Conservation (phyloP, 2,113 vertebrate genomes). For the Urocitellus parryii region DNA sequence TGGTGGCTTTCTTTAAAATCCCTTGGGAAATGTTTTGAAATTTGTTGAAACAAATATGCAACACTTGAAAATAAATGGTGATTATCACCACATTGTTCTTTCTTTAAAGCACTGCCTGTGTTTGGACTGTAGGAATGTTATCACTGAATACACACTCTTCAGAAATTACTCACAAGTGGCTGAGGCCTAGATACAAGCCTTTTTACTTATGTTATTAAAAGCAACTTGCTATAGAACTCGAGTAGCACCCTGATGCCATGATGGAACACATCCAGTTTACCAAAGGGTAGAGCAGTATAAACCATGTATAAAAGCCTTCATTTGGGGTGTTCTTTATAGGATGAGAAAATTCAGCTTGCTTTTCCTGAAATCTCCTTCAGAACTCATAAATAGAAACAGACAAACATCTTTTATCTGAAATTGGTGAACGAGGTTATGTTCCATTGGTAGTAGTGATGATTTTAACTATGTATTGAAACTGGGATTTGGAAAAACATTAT, state of each 20-base stretch:
- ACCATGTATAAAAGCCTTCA: neutral
- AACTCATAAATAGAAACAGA: neutral
- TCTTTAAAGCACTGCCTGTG: constrained; percentile 16
- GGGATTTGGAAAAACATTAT: neutral
- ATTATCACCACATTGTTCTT: constrained; percentile 75
- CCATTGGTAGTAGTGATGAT: neutral
- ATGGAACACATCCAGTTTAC: neutral
- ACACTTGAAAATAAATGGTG: constrained; percentile 75
- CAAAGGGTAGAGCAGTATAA: neutral
- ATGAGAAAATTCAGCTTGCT: neutral
- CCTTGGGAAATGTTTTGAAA: constrained; percentile 81
- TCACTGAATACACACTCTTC: neutral
- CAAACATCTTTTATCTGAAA: neutral
- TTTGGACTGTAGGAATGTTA: constrained; percentile 36
- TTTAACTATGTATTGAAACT: constrained; percentile 30
- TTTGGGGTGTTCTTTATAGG: neutral
- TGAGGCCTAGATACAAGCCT: neutral
- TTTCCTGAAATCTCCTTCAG: neutral
- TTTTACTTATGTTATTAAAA: neutral
- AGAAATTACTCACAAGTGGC: constrained; percentile 17
- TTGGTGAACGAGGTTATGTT: neutral
- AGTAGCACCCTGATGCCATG: neutral
- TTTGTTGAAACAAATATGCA: constrained; percentile 79
- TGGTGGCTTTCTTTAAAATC: constrained; percentile 81
- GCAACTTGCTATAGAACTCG: neutral